phyloP scores from a whole-genome alignment of 2,113 vertebrate species.

The Equus przewalskii region DNA sequence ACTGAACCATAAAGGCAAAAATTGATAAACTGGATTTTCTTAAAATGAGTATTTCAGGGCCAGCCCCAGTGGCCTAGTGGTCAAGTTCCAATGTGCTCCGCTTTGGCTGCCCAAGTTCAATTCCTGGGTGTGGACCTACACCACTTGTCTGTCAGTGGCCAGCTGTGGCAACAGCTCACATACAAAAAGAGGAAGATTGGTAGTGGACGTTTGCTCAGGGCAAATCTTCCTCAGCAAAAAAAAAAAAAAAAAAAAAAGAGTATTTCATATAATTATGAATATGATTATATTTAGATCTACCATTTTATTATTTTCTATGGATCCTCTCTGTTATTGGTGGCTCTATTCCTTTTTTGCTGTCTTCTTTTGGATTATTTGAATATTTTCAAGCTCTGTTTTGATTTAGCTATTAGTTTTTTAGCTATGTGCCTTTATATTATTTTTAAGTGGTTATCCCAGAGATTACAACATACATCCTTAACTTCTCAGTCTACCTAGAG shows the following conservation, averaged over 20 bases:
- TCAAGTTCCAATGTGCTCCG: too few relatives aligned
- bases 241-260: constrained; percentile 6
- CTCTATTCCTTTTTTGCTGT: not conserved
- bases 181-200: too few relatives aligned
- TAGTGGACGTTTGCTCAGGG: too few relatives aligned
- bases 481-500: constrained; percentile 49
- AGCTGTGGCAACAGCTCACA: too few relatives aligned
- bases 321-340: not conserved
- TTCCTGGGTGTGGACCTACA: too few relatives aligned
- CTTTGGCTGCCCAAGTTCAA: too few relatives aligned
- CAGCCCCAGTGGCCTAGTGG: too few relatives aligned
- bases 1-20: constrained; percentile 5
- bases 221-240: too few relatives aligned
- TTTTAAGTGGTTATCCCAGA: constrained; percentile 33
- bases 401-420: constrained; percentile 26
- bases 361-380: constrained; percentile 51
- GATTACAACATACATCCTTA: constrained; percentile 18
- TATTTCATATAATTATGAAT: constrained; percentile 53
- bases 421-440: constrained; percentile 7
- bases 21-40: not conserved
- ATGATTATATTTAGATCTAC: not conserved
- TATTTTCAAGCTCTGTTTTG: constrained; percentile 57
- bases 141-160: too few relatives aligned
- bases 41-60: constrained; percentile 53
- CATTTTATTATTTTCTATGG: constrained; percentile 11